Conservation (phyloP, 2,797 vertebrate species). For the Clarias fuscus region DNA sequence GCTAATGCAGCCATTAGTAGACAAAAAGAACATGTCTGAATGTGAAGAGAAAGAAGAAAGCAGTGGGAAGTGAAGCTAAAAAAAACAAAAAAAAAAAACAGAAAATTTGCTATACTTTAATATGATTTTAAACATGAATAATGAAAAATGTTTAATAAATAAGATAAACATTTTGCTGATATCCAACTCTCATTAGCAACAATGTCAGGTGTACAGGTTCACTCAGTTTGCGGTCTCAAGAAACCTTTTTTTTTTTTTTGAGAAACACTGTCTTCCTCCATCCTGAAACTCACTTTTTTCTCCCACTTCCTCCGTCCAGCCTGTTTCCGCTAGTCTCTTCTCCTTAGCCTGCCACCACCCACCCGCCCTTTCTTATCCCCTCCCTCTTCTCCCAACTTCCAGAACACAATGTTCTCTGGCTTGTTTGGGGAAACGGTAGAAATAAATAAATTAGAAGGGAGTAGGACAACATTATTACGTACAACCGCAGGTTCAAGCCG, state of each 20-base stretch:
- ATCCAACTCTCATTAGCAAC: not conserved
- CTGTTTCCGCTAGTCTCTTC: slow-evolving; percentile 32
- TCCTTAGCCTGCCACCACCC: slow-evolving; percentile 20
- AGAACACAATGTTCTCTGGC: slow-evolving; percentile 74
- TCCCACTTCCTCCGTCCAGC: slow-evolving; percentile 12
- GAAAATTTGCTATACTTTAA: not conserved
- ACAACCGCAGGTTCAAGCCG: slow-evolving; percentile 54
- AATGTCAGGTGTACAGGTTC: not conserved
- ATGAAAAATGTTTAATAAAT: not conserved
- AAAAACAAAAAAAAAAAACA: not conserved
- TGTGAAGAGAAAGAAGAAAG: not conserved
- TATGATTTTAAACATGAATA: not conserved
- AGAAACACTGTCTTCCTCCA: not conserved
- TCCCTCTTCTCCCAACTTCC: slow-evolving; percentile 58
- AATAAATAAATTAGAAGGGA: slow-evolving; percentile 70
- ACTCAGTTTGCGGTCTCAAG: not conserved
- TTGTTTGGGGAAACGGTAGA: slow-evolving; percentile 74
- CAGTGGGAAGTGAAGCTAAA: not conserved
- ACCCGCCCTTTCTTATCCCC: slow-evolving; percentile 20
- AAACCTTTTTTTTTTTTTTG: too few relatives aligned
- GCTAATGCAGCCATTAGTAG: slow-evolving; percentile 59
- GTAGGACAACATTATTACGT: slow-evolving; percentile 61
- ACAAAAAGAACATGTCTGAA: slow-evolving; percentile 42
- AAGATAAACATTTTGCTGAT: not conserved
- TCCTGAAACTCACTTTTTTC: slow-evolving; percentile 5